Percentiles rank a stretch among this genome's conserved stretches.
Evolutionary conservation across 2,113 vertebrate genomes (phyloP).

Genomic region (Rafetus swinhoei): DNA sequence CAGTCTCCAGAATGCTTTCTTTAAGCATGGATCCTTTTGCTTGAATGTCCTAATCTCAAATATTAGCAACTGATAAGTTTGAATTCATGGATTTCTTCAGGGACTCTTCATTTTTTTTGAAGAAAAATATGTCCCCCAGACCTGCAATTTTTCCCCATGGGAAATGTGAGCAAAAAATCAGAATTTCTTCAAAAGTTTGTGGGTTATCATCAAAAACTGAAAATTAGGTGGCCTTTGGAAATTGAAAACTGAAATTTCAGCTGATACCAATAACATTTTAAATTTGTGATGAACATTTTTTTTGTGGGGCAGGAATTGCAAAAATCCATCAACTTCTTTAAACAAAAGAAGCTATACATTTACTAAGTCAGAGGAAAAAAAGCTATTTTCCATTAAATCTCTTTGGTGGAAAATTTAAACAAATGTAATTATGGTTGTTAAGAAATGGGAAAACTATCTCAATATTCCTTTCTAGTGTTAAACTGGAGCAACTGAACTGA

Average conservation of each 20-base stretch:
- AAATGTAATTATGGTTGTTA: not conserved
- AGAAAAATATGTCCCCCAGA: not conserved
- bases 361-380: not conserved
- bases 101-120: rapidly evolving
- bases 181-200: not conserved
- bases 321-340: not conserved
- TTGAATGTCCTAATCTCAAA: not conserved
- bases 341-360: not conserved
- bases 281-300: not conserved
- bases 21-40: not conserved
- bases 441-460: not conserved
- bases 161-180: not conserved
- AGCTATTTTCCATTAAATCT: not conserved
- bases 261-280: not conserved
- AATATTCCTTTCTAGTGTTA: not conserved
- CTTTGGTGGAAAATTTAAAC: not conserved
- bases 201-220: not conserved
- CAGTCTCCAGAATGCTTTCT: not conserved
- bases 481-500: not conserved
- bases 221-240: not conserved
- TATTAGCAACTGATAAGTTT: not conserved
- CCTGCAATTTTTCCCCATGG: not conserved
- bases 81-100: not conserved
- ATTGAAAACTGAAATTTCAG: not conserved
- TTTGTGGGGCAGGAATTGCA: not conserved